These are phyloP conservation scores for Tetragonula clypearis DNA, from an alignment of 1,140 invertebrate genomes.

Conservation along the genomic window DNA sequence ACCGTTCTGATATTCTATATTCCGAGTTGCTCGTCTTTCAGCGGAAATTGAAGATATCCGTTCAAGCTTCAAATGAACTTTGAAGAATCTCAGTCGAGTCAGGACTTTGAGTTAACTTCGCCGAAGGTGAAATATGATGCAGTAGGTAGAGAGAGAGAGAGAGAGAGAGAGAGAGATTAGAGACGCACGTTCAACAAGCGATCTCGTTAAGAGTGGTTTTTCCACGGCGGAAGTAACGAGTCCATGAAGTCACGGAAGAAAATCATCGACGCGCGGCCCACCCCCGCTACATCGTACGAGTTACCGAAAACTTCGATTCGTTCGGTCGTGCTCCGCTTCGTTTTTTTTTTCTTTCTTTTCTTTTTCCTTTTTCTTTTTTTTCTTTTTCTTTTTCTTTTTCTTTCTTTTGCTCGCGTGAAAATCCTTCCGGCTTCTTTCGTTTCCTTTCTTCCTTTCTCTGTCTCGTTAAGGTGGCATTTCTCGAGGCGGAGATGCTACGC, in stretches of 20 bases:
- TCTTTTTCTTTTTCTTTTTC: too few relatives aligned
- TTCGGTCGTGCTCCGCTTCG: neutral
- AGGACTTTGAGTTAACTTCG: neutral
- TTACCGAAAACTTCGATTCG: conserved; percentile 49
- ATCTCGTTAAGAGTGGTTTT: conserved; percentile 50
- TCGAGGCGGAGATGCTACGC: conserved; percentile 25
- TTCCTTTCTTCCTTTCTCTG: conserved; percentile 34
- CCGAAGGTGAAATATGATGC: conserved; percentile 48
- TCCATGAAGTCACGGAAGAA: conserved; percentile 26
- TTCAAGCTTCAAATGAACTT: conserved; percentile 30
- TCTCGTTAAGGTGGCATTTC: conserved; percentile 52
- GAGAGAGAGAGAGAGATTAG: neutral
- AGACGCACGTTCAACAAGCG: conserved; percentile 48
- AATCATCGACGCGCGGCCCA: conserved; percentile 36
- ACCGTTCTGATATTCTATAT: neutral
- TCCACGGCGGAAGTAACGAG: conserved; percentile 43
- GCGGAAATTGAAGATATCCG: conserved; percentile 2
- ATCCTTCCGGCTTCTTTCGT: conserved; percentile 38
- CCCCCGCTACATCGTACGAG: conserved; percentile 20
- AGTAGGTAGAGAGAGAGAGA: neutral
- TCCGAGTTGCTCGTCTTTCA: neutral
- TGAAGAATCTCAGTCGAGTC: conserved; percentile 33
- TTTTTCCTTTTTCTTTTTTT: neutral
- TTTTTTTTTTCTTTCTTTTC: neutral
- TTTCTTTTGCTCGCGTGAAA: neutral